Evolutionary conservation across 1,140 invertebrate species (phyloP).

Genomic region (Scaptomyza graminum): DNA sequence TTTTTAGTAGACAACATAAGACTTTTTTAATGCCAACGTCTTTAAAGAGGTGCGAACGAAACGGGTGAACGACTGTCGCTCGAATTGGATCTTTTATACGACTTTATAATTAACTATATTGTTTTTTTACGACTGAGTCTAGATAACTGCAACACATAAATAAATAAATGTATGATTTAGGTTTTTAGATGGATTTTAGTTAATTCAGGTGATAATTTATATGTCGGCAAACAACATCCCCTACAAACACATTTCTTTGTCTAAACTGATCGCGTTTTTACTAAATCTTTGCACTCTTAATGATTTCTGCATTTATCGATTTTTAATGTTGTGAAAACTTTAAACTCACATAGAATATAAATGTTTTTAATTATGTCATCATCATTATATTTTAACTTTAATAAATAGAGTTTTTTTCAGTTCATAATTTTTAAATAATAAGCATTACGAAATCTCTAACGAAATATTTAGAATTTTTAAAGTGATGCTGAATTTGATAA

Average conservation of each 20-base stretch:
- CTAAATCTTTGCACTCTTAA: too few species aligned
- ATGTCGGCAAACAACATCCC: too few species aligned
- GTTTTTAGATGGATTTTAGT: conserved; percentile 1
- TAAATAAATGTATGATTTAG: conserved; percentile 24
- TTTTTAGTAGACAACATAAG: conserved; percentile 61
- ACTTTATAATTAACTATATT: conserved; percentile 21
- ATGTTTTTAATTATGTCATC: too few species aligned
- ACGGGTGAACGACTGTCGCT: conserved; percentile 1
- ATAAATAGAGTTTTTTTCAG: too few species aligned
- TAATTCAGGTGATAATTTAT: conserved; percentile 7
- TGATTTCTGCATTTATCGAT: too few species aligned
- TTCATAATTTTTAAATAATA: too few species aligned
- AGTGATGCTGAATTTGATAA: conserved; percentile 7
- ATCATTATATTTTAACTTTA: too few species aligned
- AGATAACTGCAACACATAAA: conserved; percentile 21
- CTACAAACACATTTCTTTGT: too few species aligned
- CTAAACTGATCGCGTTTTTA: neutral
- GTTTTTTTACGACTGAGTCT: conserved; percentile 7
- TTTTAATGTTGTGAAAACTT: too few species aligned
- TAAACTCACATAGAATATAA: too few species aligned
- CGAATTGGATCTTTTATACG: conserved; percentile 2
- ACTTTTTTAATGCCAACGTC: conserved; percentile 37
- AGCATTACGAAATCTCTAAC: neutral
- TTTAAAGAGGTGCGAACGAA: conserved; percentile 15
- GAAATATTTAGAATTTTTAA: neutral